Evolutionary conservation across 2,888 invertebrate genomes (phyloP).

Genomic region (Trachelus troglodyta): DNA sequence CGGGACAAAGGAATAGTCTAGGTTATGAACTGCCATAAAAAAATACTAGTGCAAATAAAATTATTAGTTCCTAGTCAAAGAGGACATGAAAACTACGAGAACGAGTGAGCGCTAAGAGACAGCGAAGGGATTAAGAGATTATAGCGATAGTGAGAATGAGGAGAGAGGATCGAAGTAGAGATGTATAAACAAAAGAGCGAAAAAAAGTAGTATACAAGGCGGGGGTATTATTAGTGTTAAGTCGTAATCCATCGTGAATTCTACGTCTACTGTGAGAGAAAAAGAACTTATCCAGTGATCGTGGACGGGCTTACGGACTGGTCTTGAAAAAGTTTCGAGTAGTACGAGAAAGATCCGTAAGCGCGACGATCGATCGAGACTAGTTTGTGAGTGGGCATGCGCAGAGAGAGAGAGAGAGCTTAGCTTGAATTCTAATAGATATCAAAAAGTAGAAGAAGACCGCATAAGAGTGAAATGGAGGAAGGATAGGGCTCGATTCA

Average conservation of each 20-base stretch:
- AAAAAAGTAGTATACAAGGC: neutral
- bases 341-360: constrained; percentile 24
- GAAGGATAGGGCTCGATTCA: neutral
- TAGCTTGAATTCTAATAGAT: neutral
- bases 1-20: neutral
- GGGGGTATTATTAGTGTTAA: neutral
- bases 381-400: neutral
- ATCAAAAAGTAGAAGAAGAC: neutral
- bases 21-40: neutral
- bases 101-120: neutral
- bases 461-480: neutral
- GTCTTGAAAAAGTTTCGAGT: constrained; percentile 22
- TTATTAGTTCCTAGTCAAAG: neutral
- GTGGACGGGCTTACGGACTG: neutral
- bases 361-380: neutral
- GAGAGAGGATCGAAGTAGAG: neutral
- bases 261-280: neutral
- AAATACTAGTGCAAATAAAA: neutral
- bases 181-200: neutral
- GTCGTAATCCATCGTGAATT: neutral
- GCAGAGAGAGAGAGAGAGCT: constrained; percentile 1
- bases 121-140: neutral
- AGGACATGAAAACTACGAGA: neutral
- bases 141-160: neutral
- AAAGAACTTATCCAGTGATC: neutral